phyloP scores from a whole-genome alignment of 2,797 vertebrate species.

The Cuniculus paca region DNA sequence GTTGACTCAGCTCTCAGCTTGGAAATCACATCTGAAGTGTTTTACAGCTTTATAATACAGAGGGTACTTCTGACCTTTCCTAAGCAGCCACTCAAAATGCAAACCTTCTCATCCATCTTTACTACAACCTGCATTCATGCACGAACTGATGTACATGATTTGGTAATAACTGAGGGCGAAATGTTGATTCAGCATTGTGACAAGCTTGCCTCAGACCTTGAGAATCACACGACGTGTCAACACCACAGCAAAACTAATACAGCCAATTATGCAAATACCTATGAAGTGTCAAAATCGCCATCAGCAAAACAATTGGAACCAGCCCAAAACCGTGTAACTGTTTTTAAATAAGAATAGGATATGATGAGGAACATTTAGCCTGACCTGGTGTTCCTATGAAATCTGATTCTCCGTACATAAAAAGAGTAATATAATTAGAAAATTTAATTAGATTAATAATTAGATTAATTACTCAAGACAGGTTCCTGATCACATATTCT shows the following conservation, averaged over 20 bases:
- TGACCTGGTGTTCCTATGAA: not conserved
- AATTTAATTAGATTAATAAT: not conserved
- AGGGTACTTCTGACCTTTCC: constrained; percentile 66
- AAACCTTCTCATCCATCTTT: not conserved
- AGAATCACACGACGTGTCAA: constrained; percentile 19
- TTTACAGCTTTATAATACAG: not conserved
- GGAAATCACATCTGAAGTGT: constrained; percentile 29
- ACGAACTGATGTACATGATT: constrained; percentile 11
- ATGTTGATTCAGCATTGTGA: constrained; percentile 31
- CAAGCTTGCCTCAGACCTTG: not conserved
- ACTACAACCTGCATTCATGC: constrained; percentile 35
- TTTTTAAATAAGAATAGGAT: not conserved
- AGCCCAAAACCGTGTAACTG: not conserved
- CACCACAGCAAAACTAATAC: not conserved
- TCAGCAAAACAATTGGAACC: not conserved
- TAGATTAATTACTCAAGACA: not conserved
- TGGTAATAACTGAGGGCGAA: constrained; percentile 56
- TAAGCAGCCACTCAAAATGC: constrained; percentile 67
- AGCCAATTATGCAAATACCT: constrained; percentile 17
- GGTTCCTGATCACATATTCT: not conserved
- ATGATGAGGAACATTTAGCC: not conserved
- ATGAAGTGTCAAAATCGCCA: not conserved
- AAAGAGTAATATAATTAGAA: not conserved
- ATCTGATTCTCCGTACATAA: not conserved
- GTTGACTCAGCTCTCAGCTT: constrained; percentile 45